Conservation (phyloP, 2,113 vertebrate species). For the Passer montanus region DNA sequence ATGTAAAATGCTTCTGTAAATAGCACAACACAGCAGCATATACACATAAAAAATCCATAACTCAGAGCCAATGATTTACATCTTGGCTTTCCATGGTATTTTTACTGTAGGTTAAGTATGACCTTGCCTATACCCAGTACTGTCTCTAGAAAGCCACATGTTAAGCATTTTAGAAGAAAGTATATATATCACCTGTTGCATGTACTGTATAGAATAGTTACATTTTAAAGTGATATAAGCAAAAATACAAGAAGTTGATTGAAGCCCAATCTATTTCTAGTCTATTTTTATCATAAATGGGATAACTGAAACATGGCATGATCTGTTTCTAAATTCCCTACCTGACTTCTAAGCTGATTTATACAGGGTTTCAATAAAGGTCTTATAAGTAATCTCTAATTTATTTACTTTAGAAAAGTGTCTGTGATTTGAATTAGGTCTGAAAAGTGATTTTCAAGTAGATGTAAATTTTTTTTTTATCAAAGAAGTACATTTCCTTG, state of each 20-base stretch:
- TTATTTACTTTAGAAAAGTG: not conserved
- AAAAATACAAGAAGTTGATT: not conserved
- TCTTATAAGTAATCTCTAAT: not conserved
- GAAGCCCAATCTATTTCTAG: not conserved
- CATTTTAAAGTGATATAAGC: not conserved
- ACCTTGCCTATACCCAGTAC: not conserved
- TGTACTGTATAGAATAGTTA: not conserved
- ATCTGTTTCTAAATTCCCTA: not conserved
- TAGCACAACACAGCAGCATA: not conserved
- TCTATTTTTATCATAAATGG: not conserved
- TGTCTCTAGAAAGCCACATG: not conserved
- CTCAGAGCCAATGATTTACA: not conserved
- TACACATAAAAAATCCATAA: not conserved
- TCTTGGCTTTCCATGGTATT: not conserved
- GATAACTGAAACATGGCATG: not conserved
- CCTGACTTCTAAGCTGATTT: not conserved
- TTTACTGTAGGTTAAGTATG: not conserved
- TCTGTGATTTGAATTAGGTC: not conserved
- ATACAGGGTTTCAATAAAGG: not conserved
- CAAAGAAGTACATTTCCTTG: not conserved
- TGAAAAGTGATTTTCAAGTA: not conserved
- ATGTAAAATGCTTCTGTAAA: not conserved
- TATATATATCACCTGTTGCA: not conserved
- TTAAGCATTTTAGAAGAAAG: not conserved
- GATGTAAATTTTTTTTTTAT: not conserved